Base-by-base conservation (phyloP, 1,140 invertebrate species). In the Euborellia annulipes region DNA sequence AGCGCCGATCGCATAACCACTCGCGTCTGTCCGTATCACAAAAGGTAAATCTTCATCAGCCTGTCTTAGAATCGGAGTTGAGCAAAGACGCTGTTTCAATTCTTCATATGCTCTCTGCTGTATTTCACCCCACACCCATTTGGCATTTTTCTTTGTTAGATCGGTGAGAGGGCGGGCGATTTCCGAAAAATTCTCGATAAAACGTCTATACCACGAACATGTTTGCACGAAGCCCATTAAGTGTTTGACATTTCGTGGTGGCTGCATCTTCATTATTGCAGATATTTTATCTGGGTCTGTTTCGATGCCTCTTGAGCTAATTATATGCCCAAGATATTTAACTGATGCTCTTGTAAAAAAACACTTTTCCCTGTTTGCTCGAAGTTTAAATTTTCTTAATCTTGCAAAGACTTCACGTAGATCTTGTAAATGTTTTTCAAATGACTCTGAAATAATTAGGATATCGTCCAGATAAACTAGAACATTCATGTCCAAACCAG, bases 1-100 rank as follows among this genome's bases (percentile, higher is more conserved):
- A 1, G 53, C 52, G 69, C 49, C 59, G 65, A 53, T 66, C 63
- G 6, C 70, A 67, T 23, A 61, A 64, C 39, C 69, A 65, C 47
- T 63, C 65, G 50, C 68, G 13, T 72, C 70, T 23, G 73, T 73
- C 51, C 64, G 72, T 27, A 72, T 71, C 67, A 70, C 72, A 61
- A 64, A 66, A 18, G 50, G 41, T 50, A 59, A 47, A 0, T 46
- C 32, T 43, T 60, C 62, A 45, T 63, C 53, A 1, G 63, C 60
- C 34, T 60, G 62, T 52, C 51, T 46, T n/a, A 69, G 50, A 18
- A 69, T 50, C 6, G 61, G 60, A 8, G 50, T 27, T 19, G 52
- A 18, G 9, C 14, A 43, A 18, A 59, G 41, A 21, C 17, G 18
- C 1, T 48, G n/a, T 47, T 52, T 53, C 8, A 56, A 19, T 8